Base-by-base conservation (phyloP, 2,113 vertebrate genomes). In the Oxygymnocypris stewartii region DNA sequence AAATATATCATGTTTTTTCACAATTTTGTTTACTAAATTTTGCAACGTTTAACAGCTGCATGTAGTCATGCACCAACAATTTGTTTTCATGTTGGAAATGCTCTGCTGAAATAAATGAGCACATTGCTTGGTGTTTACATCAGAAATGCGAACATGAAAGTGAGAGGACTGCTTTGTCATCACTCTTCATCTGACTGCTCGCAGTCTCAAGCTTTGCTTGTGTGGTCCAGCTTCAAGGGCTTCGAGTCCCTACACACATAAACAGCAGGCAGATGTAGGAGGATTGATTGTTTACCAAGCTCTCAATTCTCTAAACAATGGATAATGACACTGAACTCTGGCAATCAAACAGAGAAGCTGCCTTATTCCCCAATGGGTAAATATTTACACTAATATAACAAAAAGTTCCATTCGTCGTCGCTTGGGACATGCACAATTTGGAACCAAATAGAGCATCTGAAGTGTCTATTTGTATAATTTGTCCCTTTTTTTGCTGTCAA, bases 261-360 rank as follows among this genome's bases (percentile, higher is more conserved):
- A 95, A 95, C 93, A 94, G 91, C 88, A 77, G 91, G 92, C 93
- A 94, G 93, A 91, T 92, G 91, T 37, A 88, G 79, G 90, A 91
- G 89, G 90, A 92, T 81, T 85, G 84, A 92, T 91, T 94, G 93
- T 93, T 94, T 93, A 94, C 91, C 25, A 75, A 93, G 91, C 89
- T 86, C 77, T 92, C 89, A 65, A 91, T 91, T 90, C 91, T 89
- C 92, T 94, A 95, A 95, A 94, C 93, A 95, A 93, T 91, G 92
- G 92, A 92, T 94, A 94, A 92, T 94, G 92, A 94, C 91, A 89
- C 93, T 92, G 89, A 76, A 89, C 89, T 90, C 92, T 94, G 94
- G 94, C 93, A 91, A 82, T 9, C 92, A 93, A 93, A 94, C 91
- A 93, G 91, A 94, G 91, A 85, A 67, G 85, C 88, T 65, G 88